Evolutionary conservation across 2,888 invertebrate genomes (phyloP), one percentile per base, ranked within the genome.

Genomic region (Pseudoips prasinana): DNA sequence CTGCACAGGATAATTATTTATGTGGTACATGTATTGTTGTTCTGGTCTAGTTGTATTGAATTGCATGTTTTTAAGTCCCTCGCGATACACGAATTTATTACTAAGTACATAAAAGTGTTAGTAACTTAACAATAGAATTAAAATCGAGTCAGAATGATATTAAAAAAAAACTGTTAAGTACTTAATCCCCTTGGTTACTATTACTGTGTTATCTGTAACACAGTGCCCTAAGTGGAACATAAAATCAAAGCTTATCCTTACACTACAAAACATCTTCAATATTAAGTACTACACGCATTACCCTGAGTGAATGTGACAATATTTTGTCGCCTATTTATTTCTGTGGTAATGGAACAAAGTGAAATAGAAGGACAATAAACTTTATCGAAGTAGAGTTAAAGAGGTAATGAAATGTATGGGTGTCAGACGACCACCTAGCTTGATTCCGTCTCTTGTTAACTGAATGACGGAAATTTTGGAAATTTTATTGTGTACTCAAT

Each of bases 361-460:
- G 61, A 65, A 59, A 71, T 63, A 54, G 54, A 63, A 58, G 45
- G 58, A 76, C 66, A 75, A 74, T 79, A 82, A 77, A 79, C 66
- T 58, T 75, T 82, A 82, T 82, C 79, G 46, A 43, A 8, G 19
- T 35, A 34, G 52, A 46, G 56, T 63, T 65, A 58, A 59, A 38
- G 58, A 55, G 53, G 66, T 69, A 76, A 73, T 79, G 73, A 75
- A 75, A 66, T 62, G 59, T 58, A 63, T 62, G n/a, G n/a, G n/a
- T n/a, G 54, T 62, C 44, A 60, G 58, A 20, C 57, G 84, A 84
- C 84, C 83, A 82, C 84, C 84, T 64, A 61, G 55, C 23, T 19
- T 43, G 24, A 20, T 7, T 27, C 29, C 28, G 20, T n/a, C 31
- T 24, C 41, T 38, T 40, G 32, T 45, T 42, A 46, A 52, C 49